Evolutionary conservation across 2,888 invertebrate genomes (phyloP).

Genomic region (Caenorhabditis sp.): DNA sequence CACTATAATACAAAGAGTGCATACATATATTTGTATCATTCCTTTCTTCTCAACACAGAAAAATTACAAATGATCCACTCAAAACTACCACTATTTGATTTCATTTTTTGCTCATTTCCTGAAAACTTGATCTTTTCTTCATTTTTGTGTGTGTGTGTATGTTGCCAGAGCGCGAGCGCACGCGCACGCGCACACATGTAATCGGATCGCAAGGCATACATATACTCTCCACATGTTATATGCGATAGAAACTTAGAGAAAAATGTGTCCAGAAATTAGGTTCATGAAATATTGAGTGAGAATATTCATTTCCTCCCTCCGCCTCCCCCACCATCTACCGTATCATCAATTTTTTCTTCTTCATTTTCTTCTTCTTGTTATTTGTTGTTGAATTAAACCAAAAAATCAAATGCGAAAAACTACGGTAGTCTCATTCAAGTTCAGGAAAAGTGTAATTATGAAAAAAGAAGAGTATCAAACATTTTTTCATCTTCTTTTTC

Average conservation of each 20-base stretch:
- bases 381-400: no score
- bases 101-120: conserved; percentile 1
- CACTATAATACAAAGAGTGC: not conserved
- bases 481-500: not conserved
- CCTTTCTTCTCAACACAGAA: not conserved
- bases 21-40: not conserved
- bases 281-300: no score
- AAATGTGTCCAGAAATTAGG: no score
- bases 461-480: not conserved
- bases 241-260: not conserved
- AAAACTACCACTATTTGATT: not conserved
- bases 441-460: not conserved
- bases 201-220: conserved; percentile 1
- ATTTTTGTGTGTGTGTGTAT: not conserved
- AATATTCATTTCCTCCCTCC: not conserved
- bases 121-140: conserved; percentile 1
- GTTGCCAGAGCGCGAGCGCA: not conserved
- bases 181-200: not conserved
- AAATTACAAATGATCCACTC: not conserved
- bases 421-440: not conserved
- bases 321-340: not conserved
- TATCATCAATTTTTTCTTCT: no score
- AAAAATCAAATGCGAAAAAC: not conserved
- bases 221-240: not conserved
- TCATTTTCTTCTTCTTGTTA: no score